Base-by-base conservation (phyloP, 1,140 invertebrate genomes). In the Cydia fagiglandana region DNA sequence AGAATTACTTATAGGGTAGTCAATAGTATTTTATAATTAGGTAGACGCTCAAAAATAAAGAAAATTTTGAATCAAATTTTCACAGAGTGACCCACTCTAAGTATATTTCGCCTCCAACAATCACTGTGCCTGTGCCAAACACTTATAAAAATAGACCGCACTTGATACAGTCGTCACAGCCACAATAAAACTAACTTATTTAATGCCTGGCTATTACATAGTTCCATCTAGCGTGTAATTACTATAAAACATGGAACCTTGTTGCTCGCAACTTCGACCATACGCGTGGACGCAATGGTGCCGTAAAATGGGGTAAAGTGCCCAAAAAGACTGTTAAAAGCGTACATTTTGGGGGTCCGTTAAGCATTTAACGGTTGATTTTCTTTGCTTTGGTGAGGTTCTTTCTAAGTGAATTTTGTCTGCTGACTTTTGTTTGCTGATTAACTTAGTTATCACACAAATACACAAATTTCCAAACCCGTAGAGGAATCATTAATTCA, bases 311-410 rank as follows among this genome's bases (percentile, higher is more conserved):
- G 66, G 15, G 17, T n/a, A 38, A 70, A 70, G 34, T 70, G 66
- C 66, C 66, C 34, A 17, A 41, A 70, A 70, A 70, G 34, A 70
- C n/a, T 70, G 66, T 70, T 70, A 70, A 24, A n/a, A 70, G 34
- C 34, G 66, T 9, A 41, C 34, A 17, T 38, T 70, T 68, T 34
- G 28, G 64, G n/a, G 30, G 1, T 17, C 30, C 66, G 34, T 70
- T 70, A 41, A 70, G 41, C 66, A 70, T 70, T 68, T 68, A 68
- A 17, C 64, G 28, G 20, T 34, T 38, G 20, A 64, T 64, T 64
- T 64, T 64, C 64, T 64, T 64, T 64, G 28, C 12, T 45, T 30
- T 45, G 1, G 9, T 45, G 12, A 13, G 12, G 41, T 17, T 56
- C 5, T n/a, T 56, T 17, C 53, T 17, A 7, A 20, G 4, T 50